Percentiles rank a stretch among this genome's conserved stretches.
Evolutionary conservation across 2,888 invertebrate genomes (phyloP).

Genomic region (Cheilosia impressa): DNA sequence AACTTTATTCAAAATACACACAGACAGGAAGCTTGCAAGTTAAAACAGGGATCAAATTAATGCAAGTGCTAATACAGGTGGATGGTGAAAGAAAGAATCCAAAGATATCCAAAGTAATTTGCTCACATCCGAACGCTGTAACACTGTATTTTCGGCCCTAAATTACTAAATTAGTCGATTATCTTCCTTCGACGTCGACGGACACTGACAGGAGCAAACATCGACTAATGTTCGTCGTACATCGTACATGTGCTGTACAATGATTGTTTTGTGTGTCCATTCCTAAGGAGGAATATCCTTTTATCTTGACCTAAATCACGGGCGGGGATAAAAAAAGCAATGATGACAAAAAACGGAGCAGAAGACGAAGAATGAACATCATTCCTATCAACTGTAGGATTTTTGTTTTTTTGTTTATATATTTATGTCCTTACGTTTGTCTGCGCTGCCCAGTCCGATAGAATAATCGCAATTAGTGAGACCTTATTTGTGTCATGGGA

Average conservation of each 20-base stretch:
- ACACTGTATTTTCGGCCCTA: neutral
- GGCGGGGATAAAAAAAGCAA: neutral
- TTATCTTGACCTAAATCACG: constrained; percentile 48
- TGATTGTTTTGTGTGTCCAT: constrained; percentile 25
- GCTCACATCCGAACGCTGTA: too few relatives aligned
- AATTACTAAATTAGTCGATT: constrained; percentile 10
- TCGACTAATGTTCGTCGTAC: constrained; percentile 34
- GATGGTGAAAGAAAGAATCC: too few relatives aligned
- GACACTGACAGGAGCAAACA: constrained; percentile 11
- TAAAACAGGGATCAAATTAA: too few relatives aligned
- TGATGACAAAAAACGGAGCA: neutral
- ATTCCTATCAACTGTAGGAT: constrained; percentile 29
- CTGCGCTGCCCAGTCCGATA: neutral
- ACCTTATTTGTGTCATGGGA: constrained; percentile 64
- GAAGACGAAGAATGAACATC: constrained; percentile 8
- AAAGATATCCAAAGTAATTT: too few relatives aligned
- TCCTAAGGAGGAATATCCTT: constrained; percentile 28
- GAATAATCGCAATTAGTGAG: constrained; percentile 59
- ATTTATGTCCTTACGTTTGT: neutral
- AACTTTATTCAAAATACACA: too few relatives aligned
- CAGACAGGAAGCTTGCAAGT: too few relatives aligned
- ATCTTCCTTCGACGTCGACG: neutral
- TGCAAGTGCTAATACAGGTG: too few relatives aligned
- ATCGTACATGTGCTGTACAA: constrained; percentile 43
- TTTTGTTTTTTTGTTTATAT: constrained; percentile 7